A percentile compares a stretch with the other conserved stretches of the same genome.
phyloP scores from a whole-genome alignment of 2,888 invertebrate genomes.

The Tineola bisselliella region DNA sequence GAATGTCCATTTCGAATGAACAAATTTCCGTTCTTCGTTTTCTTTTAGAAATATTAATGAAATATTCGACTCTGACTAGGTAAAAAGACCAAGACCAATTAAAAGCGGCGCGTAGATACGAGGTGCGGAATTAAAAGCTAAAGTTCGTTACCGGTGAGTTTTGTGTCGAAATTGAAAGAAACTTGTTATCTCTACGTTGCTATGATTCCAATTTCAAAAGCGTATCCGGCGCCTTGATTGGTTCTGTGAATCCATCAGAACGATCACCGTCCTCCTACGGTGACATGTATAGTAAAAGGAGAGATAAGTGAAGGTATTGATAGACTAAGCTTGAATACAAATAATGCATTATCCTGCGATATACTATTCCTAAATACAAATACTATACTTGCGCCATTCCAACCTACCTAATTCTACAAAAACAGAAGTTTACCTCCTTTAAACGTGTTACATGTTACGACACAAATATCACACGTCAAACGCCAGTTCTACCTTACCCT shows the following conservation, averaged over 20 bases:
- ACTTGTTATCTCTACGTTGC: conserved; percentile 55
- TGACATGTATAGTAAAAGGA: conserved; percentile 9
- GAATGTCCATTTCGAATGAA: neutral
- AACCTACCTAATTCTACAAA: too few relatives aligned
- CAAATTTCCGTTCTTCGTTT: neutral
- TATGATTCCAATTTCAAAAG: conserved; percentile 62
- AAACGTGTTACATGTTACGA: too few relatives aligned
- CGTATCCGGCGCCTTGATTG: conserved; percentile 59
- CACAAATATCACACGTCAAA: too few relatives aligned
- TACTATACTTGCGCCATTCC: neutral
- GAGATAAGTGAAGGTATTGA: conserved; percentile 15
- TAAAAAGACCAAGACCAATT: conserved; percentile 52
- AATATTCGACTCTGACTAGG: conserved; percentile 29
- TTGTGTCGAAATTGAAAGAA: conserved; percentile 61
- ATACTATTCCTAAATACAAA: neutral
- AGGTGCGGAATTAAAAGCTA: conserved; percentile 54
- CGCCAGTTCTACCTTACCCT: neutral
- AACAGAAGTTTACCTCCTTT: too few relatives aligned
- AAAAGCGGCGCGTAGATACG: conserved; percentile 32
- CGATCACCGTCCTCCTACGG: neutral
- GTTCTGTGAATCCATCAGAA: conserved; percentile 36
- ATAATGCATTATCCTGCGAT: neutral
- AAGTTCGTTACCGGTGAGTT: conserved; percentile 59
- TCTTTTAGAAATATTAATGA: conserved; percentile 23
- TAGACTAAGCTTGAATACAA: neutral